Evolutionary conservation across 2,888 invertebrate species (phyloP).

Genomic region (Pardosa pseudoannulata): DNA sequence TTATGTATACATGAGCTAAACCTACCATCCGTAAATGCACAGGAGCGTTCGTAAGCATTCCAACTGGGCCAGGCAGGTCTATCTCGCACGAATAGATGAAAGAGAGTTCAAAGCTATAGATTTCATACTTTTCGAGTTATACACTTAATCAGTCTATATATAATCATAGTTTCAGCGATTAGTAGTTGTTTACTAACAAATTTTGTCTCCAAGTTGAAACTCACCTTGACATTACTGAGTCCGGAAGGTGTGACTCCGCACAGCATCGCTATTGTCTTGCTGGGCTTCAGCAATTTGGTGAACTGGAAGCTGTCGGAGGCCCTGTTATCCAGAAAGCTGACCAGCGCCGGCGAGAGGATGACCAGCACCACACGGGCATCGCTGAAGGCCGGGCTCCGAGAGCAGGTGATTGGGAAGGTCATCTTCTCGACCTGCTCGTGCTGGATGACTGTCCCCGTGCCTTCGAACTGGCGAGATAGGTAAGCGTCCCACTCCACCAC

Average conservation of each 20-base stretch:
- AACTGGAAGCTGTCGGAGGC: constrained; percentile 76
- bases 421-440: constrained; percentile 64
- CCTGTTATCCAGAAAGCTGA: constrained; percentile 63
- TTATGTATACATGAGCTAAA: too few species aligned
- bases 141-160: too few species aligned
- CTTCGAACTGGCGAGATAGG: constrained; percentile 64
- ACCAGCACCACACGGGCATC: constrained; percentile 62
- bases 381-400: constrained; percentile 34
- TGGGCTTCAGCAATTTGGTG: constrained; percentile 82
- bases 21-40: too few species aligned
- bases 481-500: constrained; percentile 71
- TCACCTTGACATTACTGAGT: constrained; percentile 36
- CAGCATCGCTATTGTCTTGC: constrained; percentile 87
- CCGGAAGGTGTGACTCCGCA: constrained; percentile 82
- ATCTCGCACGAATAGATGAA: too few species aligned
- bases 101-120: too few species aligned
- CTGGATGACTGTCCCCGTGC: constrained; percentile 32
- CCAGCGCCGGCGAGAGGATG: constrained; percentile 67
- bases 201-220: too few species aligned
- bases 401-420: constrained; percentile 56
- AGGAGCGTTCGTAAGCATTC: too few species aligned
- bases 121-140: too few species aligned
- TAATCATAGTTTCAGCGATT: too few species aligned
- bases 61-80: too few species aligned
- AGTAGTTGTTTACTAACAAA: too few species aligned